Evolutionary conservation across 1,140 invertebrate genomes (phyloP).

Genomic region (Drosophila gunungcola): DNA sequence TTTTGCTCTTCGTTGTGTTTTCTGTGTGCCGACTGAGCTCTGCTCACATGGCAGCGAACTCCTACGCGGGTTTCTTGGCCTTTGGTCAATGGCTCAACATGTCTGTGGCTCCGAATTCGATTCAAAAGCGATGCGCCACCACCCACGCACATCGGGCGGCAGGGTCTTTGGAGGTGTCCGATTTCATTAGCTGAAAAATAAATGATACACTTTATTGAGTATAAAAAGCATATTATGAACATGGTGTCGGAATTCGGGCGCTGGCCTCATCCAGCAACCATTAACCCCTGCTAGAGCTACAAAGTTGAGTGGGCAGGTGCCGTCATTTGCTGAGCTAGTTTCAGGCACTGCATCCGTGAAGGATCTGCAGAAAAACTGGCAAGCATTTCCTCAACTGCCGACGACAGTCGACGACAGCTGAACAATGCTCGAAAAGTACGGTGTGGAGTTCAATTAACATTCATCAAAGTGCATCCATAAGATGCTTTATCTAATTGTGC

Average conservation of each 20-base stretch:
- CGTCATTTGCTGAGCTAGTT: constrained; percentile 31
- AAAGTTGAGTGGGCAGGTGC: constrained; percentile 34
- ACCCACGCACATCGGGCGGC: constrained; percentile 42
- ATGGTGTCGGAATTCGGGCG: constrained; percentile 28
- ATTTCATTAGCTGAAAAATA: constrained; percentile 76
- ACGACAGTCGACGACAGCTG: constrained; percentile 7
- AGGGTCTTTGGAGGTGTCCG: constrained; percentile 49
- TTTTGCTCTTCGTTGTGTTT: constrained; percentile 19
- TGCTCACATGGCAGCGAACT: constrained; percentile 62
- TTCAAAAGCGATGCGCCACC: constrained; percentile 46
- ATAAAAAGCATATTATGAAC: constrained; percentile 42
- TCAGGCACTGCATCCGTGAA: constrained; percentile 57
- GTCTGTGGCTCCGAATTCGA: constrained; percentile 13
- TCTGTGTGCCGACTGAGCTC: constrained; percentile 31
- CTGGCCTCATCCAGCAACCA: constrained; percentile 38
- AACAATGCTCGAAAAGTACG: constrained; percentile 61
- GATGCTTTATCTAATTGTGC: constrained; percentile 72
- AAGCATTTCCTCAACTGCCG: constrained; percentile 46
- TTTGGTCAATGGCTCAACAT: constrained; percentile 51
- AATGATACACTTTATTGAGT: constrained; percentile 34
- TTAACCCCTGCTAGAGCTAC: constrained; percentile 14
- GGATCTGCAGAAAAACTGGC: constrained; percentile 43
- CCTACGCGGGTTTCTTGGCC: constrained; percentile 44
- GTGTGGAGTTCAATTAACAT: constrained; percentile 71
- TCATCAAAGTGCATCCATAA: constrained; percentile 71